Percentiles rank a stretch among this genome's conserved stretches.
Conservation (phyloP, 2,113 vertebrate genomes). For the Ciconia maguari region DNA sequence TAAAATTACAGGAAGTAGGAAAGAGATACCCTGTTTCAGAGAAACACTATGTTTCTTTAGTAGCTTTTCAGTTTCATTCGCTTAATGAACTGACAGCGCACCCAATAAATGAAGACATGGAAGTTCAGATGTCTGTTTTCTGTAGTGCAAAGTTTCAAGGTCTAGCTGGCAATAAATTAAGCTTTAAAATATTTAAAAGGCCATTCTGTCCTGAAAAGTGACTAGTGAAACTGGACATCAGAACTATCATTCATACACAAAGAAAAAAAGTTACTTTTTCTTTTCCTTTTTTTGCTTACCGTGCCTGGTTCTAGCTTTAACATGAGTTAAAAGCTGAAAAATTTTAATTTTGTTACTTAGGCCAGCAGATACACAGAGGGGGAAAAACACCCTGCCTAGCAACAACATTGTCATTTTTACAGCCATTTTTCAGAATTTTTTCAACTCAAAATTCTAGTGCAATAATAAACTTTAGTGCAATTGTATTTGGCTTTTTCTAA, state of each 20-base stretch:
- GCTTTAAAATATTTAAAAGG: neutral
- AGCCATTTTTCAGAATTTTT: neutral
- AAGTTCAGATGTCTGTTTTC: neutral
- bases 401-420: neutral
- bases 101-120: neutral
- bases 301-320: neutral
- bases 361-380: neutral
- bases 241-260: neutral
- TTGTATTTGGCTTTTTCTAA: neutral
- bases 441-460: neutral
- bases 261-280: neutral
- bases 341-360: neutral
- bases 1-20: neutral
- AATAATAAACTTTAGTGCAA: neutral
- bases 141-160: neutral
- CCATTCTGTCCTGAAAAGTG: neutral
- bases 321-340: neutral
- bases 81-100: neutral
- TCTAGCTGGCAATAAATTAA: neutral
- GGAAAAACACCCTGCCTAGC: neutral
- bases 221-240: neutral
- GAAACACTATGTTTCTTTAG: neutral
- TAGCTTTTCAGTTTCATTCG: neutral
- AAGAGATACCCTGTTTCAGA: neutral
- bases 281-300: neutral